Evolutionary conservation across 2,113 vertebrate species (phyloP).

Genomic region (Silurus meridionalis): DNA sequence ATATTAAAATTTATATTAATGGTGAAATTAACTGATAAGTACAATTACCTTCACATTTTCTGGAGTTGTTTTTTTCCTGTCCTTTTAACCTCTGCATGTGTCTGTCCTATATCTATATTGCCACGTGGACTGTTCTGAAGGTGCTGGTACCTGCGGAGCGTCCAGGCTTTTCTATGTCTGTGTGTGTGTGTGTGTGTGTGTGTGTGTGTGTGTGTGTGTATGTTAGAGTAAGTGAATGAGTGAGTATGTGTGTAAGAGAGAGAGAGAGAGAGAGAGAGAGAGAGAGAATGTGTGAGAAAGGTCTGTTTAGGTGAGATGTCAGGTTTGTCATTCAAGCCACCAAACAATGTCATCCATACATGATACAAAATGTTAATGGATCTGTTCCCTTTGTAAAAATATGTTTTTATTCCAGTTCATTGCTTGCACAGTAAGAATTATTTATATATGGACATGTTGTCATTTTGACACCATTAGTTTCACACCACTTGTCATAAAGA

Average conservation of each 20-base stretch:
- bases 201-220: constrained; percentile 10
- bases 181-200: constrained; percentile 38
- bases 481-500: constrained; percentile 39
- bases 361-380: neutral
- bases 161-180: constrained; percentile 33
- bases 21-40: neutral
- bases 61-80: constrained; percentile 25
- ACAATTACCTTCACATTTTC: constrained; percentile 27
- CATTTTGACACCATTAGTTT: constrained; percentile 18
- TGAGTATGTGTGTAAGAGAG: constrained; percentile 26
- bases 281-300: constrained; percentile 12
- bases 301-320: constrained; percentile 39
- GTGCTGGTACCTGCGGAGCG: constrained; percentile 52
- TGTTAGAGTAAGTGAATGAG: constrained; percentile 11
- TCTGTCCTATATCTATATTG: constrained; percentile 59
- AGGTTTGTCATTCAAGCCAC: constrained; percentile 50
- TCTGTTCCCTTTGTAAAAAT: constrained; percentile 14
- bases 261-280: constrained; percentile 10
- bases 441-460: neutral
- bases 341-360: constrained; percentile 26
- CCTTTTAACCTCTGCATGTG: constrained; percentile 57
- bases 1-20: neutral
- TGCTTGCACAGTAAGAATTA: constrained; percentile 15
- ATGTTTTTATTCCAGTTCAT: constrained; percentile 39
- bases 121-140: constrained; percentile 56